Evolutionary conservation across 2,113 vertebrate species (phyloP).

Genomic region (Gallinago paraguaiae): DNA sequence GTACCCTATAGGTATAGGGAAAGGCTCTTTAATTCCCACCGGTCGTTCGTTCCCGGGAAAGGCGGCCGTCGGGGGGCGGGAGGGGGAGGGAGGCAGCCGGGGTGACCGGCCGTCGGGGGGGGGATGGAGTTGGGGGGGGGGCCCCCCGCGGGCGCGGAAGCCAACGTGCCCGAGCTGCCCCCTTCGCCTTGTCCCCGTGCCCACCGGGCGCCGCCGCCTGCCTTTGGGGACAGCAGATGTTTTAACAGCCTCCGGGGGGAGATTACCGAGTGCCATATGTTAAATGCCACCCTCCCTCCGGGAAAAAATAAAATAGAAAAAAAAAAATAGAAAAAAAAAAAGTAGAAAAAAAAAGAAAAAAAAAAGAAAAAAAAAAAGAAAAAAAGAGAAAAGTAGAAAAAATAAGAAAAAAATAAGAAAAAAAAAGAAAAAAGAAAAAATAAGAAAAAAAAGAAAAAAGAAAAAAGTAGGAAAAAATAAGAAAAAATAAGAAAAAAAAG

Average conservation of each 20-base stretch:
- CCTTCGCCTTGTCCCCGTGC: neutral
- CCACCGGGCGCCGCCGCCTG: neutral
- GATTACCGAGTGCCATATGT: conserved; percentile 52
- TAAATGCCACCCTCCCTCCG: neutral
- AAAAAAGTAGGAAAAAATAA: no score
- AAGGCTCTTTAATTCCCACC: neutral
- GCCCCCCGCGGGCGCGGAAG: neutral
- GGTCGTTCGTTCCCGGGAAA: neutral
- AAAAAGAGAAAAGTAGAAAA: no score
- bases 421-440: no score
- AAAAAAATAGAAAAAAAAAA: neutral
- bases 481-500: no score
- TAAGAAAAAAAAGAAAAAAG: no score
- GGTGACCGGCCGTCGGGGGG: no score
- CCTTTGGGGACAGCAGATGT: conserved; percentile 32
- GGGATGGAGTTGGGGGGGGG: neutral
- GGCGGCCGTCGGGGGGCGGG: neutral
- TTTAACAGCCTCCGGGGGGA: conserved; percentile 13
- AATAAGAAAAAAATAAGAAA: no score
- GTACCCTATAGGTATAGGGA: neutral
- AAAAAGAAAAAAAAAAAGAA: no score
- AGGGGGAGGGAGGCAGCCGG: neutral
- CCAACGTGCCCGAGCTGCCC: neutral
- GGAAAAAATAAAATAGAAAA: neutral
- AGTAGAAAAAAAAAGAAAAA: no score